Evolutionary conservation across 2,113 vertebrate species (phyloP).

Genomic region (Ancistrus triradiatus): DNA sequence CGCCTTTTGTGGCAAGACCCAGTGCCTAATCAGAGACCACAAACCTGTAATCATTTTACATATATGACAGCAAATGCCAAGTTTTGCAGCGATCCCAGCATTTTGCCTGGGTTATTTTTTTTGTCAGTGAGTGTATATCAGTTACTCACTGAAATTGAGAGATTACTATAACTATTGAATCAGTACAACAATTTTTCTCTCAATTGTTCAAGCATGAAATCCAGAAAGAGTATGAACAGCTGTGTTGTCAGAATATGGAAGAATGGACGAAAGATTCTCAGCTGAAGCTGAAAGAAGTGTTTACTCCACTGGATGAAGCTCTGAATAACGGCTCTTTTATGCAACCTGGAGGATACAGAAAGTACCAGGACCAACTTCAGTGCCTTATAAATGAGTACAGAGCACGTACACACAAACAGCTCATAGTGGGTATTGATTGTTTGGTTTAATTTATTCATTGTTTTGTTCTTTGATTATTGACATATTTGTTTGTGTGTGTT

Average conservation of each 20-base stretch:
- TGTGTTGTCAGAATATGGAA: conserved; percentile 33
- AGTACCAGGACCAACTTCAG: conserved; percentile 12
- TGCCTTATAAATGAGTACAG: conserved; percentile 20
- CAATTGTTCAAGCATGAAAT: conserved; percentile 10
- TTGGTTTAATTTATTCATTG: background rate
- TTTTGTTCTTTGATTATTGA: background rate
- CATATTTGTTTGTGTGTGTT: background rate
- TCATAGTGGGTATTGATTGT: conserved; percentile 32
- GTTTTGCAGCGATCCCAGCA: no score
- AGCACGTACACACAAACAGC: conserved; percentile 3
- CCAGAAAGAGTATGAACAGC: conserved; percentile 21
- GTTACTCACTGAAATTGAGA: no score
- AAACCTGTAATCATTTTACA: no score
- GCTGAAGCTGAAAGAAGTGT: conserved; percentile 9
- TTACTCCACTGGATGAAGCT: conserved; percentile 26
- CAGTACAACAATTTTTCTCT: background rate
- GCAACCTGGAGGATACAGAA: conserved; percentile 32
- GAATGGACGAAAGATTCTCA: conserved; percentile 30
- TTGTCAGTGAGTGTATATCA: no score
- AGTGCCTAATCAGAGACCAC: no score
- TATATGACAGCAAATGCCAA: no score
- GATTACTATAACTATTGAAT: no score
- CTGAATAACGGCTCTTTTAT: conserved; percentile 34
- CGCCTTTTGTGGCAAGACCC: no score
- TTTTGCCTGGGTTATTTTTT: no score